Percentiles rank a stretch among this genome's conserved stretches.
These are phyloP conservation scores for Latheticus oryzae DNA, from an alignment of 2,888 invertebrate genomes.

Conservation along the genomic window DNA sequence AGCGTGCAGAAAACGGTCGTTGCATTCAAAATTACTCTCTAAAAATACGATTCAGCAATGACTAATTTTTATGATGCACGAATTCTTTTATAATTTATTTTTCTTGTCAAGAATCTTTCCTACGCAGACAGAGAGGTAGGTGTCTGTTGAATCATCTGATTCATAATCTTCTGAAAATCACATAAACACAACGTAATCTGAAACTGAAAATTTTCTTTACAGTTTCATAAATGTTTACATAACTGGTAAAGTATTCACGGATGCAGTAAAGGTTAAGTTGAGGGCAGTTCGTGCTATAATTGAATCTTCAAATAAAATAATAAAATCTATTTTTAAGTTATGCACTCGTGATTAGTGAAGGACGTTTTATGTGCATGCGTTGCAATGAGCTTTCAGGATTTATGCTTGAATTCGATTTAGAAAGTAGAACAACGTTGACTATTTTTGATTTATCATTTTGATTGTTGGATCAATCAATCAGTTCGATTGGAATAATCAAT, in stretches of 20 bases:
- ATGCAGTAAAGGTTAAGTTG: slow-evolving; percentile 37
- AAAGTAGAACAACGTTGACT: slow-evolving; percentile 15
- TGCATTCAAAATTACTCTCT: too few relatives aligned
- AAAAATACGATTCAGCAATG: too few relatives aligned
- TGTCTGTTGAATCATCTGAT: slow-evolving; percentile 17
- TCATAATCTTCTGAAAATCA: slow-evolving; percentile 5
- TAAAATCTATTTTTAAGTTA: slow-evolving; percentile 26
- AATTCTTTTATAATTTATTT: too few relatives aligned
- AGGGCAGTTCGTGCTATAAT: slow-evolving; percentile 28
- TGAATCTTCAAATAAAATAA: slow-evolving; percentile 28
- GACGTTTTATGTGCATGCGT: slow-evolving; percentile 18
- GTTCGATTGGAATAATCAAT: slow-evolving; percentile 3
- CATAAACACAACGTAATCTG: slow-evolving; percentile 13
- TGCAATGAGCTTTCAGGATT: slow-evolving; percentile 14
- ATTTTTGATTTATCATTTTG: slow-evolving; percentile 13
- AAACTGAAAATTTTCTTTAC: slow-evolving; percentile 23
- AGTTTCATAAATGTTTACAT: slow-evolving; percentile 34
- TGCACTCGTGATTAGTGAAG: slow-evolving; percentile 31
- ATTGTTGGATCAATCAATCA: slow-evolving; percentile 5
- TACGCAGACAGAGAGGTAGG: slow-evolving; percentile 20
- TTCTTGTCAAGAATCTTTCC: too few relatives aligned
- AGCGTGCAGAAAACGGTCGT: too few relatives aligned
- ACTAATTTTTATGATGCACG: too few relatives aligned
- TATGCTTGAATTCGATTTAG: slow-evolving; percentile 9
- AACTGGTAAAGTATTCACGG: slow-evolving; percentile 23